Conservation (phyloP, 92 coral and sea anemone species). For the Virgularia gustaviana region DNA sequence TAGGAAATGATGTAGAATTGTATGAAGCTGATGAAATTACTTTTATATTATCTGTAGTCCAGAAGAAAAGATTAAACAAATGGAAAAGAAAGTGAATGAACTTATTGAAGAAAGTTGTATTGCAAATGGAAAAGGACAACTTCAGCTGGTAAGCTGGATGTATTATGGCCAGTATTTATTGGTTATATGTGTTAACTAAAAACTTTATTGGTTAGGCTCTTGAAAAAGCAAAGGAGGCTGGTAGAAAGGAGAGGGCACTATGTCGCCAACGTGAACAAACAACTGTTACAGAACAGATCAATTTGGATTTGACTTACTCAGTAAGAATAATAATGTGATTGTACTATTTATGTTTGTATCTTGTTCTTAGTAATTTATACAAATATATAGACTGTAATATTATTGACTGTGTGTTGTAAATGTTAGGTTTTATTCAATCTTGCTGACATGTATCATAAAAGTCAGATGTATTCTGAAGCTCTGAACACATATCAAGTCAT, state of each 20-base stretch:
- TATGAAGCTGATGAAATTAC: not conserved
- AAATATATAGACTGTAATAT: not conserved
- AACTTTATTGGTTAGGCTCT: conserved; percentile 60
- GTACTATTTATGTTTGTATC: not conserved
- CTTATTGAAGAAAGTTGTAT: conserved; percentile 96
- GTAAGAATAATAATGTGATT: conserved; percentile 57
- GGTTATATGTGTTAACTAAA: not conserved
- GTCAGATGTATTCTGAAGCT: conserved; percentile 89
- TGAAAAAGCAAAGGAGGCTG: conserved; percentile 97
- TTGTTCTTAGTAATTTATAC: not conserved
- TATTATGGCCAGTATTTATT: not conserved
- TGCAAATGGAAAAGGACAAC: conserved; percentile 81
- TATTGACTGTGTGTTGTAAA: not conserved
- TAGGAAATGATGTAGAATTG: not conserved
- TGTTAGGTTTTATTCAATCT: conserved; percentile 86
- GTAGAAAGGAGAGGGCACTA: conserved; percentile 88
- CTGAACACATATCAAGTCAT: conserved; percentile 96
- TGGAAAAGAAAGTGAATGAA: conserved; percentile 93
- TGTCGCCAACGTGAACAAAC: conserved; percentile 96
- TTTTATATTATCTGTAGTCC: conserved; percentile 57
- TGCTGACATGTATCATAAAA: conserved; percentile 89
- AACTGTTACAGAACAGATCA: conserved; percentile 84
- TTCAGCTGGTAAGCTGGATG: conserved; percentile 63
- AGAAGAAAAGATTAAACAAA: conserved; percentile 90
- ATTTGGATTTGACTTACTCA: conserved; percentile 91